Percentiles rank a stretch among this genome's conserved stretches.
These are phyloP conservation scores for Alaudala cheleensis DNA, from an alignment of 2,113 vertebrate species.

Conservation along the genomic window DNA sequence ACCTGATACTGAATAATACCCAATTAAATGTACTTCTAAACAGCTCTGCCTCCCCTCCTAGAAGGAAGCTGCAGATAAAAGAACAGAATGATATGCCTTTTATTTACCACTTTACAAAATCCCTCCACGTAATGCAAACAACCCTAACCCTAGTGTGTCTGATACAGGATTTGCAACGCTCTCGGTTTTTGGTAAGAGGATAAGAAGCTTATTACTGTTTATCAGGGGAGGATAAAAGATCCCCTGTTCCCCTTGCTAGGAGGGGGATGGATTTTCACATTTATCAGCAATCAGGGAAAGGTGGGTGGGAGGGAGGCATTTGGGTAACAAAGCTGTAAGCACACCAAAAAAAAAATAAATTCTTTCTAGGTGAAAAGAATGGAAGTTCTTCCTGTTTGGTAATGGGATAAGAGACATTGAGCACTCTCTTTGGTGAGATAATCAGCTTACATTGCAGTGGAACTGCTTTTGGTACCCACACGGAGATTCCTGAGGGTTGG, in stretches of 20 bases:
- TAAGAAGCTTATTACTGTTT: conserved; percentile 58
- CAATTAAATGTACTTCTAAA: conserved; percentile 58
- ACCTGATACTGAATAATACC: conserved; percentile 42
- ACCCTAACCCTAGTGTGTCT: conserved; percentile 55
- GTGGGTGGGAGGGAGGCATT: neutral
- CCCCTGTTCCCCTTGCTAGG: neutral
- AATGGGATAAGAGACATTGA: neutral
- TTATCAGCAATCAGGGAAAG: neutral
- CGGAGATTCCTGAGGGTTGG: neutral
- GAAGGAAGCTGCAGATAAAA: conserved; percentile 41
- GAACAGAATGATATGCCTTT: conserved; percentile 6
- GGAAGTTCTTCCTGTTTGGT: neutral
- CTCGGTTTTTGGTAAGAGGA: conserved; percentile 28
- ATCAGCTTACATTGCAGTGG: neutral
- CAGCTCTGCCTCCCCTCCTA: conserved; percentile 29
- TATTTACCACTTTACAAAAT: conserved; percentile 40
- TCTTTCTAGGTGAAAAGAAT: neutral
- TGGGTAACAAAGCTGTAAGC: neutral
- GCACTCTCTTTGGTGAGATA: neutral
- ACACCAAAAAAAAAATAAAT: neutral
- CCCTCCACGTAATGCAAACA: conserved; percentile 36
- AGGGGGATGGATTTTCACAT: conserved; percentile 22
- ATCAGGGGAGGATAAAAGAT: conserved; percentile 38
- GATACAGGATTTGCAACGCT: conserved; percentile 40
- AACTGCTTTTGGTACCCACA: neutral